Evolutionary conservation across 2,888 invertebrate species (phyloP), one percentile per base, ranked within the genome.

Genomic region (Heteropelma amictum): DNA sequence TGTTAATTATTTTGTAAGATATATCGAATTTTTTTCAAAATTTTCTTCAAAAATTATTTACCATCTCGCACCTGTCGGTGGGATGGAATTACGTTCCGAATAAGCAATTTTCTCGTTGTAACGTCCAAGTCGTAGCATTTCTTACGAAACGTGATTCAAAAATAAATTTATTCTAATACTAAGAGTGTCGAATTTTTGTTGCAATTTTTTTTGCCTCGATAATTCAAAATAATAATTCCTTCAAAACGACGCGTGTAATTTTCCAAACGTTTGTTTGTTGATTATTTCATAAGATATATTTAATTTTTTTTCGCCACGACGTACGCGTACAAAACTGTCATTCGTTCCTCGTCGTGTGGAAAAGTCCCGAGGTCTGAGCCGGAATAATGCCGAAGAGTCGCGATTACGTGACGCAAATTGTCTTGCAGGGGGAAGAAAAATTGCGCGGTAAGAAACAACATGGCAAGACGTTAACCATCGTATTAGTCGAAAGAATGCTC

Each of bases 21-120:
- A 33, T 19, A 28, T 21, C 3, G 6, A 0, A n/a, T 6, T 10
- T 3, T 28, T 19, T 53, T 21, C 12, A 23, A 60, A 75, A 67
- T 71, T 70, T 70, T 75, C 67, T 67, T 56, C 61, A 70, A 70
- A 60, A 64, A 45, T 17, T 10, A 38, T 26, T 17, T 40, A 60
- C 33, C 51, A 70, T 72, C 40, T 56, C 10, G 38, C 38, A n/a
- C n/a, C 53, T 71, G 61, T 53, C 70, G 70, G 71, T 45, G 6
- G 21, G n/a, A 60, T 40, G 17, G 42, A 8, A 38, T 19, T 14
- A 12, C 3, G 19, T 45, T 56, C 21, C 19, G n/a, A 14, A 21
- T 21, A 40, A 19, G 17, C 33, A 33, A 8, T 49, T 56, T 26
- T 42, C 21, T 51, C n/a, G 21, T 21, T 10, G 10, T 10, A 19